These are phyloP conservation scores for Scolopax rusticola DNA, from an alignment of 2,797 vertebrate genomes.

Conservation along the genomic window DNA sequence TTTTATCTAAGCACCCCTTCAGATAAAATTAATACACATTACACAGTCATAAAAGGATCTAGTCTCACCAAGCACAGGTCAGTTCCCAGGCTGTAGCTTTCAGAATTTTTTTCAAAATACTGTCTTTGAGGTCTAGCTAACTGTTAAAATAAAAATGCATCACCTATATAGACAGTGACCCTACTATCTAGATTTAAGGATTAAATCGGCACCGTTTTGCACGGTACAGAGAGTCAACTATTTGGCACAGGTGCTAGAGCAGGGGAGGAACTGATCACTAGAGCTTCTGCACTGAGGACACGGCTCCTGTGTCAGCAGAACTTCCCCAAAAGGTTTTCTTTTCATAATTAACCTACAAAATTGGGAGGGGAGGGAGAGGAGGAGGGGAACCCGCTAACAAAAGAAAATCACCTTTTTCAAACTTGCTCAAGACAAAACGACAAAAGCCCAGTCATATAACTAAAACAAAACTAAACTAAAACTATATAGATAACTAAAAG, in stretches of 20 bases:
- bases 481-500: not conserved
- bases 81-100: not conserved
- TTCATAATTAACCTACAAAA: not conserved
- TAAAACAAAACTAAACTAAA: too few species aligned
- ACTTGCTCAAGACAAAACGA: not conserved
- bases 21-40: not conserved
- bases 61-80: not conserved
- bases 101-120: not conserved
- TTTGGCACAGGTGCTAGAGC: not conserved
- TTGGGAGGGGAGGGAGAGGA: fast-evolving
- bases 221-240: not conserved
- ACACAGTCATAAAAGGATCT: not conserved
- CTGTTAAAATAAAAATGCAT: not conserved
- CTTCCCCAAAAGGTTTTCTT: not conserved
- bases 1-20: not conserved
- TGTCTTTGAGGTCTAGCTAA: not conserved
- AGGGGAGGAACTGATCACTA: not conserved
- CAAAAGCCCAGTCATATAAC: not conserved
- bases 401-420: not conserved
- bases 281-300: not conserved
- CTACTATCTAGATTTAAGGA: not conserved
- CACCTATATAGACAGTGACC: not conserved
- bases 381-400: not conserved
- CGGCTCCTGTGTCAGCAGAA: not conserved
- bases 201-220: not conserved